phyloP scores from a whole-genome alignment of 2,888 invertebrate genomes.

The Crossocerus cetratus region DNA sequence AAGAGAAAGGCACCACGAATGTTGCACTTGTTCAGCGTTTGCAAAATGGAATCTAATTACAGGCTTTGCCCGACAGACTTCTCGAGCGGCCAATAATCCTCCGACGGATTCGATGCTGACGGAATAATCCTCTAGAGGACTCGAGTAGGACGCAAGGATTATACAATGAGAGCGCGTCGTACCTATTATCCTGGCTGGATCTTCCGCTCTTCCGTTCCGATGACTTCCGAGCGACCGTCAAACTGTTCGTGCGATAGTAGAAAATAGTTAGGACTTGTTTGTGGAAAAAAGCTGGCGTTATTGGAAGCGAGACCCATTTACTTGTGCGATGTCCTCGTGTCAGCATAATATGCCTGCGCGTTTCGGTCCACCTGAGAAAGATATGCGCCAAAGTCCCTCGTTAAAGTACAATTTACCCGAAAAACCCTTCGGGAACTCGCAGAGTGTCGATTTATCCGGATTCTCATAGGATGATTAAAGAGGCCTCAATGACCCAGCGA shows the following conservation, averaged over 20 bases:
- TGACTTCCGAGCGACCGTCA: constrained; percentile 9
- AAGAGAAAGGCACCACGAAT: constrained; percentile 38
- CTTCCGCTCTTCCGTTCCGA: constrained; percentile 26
- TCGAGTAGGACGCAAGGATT: too few species aligned
- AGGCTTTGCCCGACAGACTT: too few species aligned
- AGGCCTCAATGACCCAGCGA: too few species aligned
- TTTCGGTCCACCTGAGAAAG: constrained; percentile 23
- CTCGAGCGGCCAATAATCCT: too few species aligned
- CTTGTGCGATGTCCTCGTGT: constrained; percentile 9
- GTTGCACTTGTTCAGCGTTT: constrained; percentile 22
- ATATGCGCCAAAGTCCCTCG: too few species aligned
- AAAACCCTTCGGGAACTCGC: too few species aligned
- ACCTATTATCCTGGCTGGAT: constrained; percentile 48
- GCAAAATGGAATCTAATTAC: not conserved
- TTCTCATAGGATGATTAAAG: too few species aligned
- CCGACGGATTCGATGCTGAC: too few species aligned
- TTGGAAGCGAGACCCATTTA: constrained; percentile 45
- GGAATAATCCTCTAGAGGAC: too few species aligned
- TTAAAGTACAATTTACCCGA: too few species aligned
- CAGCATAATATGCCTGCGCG: constrained; percentile 25
- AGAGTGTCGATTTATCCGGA: too few species aligned
- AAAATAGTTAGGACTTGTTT: constrained; percentile 19
- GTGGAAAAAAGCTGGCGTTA: constrained; percentile 21
- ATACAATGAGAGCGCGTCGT: too few species aligned
- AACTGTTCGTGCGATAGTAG: constrained; percentile 3